phyloP scores from a whole-genome alignment of 1,140 invertebrate species.

The Drosophila erecta region DNA sequence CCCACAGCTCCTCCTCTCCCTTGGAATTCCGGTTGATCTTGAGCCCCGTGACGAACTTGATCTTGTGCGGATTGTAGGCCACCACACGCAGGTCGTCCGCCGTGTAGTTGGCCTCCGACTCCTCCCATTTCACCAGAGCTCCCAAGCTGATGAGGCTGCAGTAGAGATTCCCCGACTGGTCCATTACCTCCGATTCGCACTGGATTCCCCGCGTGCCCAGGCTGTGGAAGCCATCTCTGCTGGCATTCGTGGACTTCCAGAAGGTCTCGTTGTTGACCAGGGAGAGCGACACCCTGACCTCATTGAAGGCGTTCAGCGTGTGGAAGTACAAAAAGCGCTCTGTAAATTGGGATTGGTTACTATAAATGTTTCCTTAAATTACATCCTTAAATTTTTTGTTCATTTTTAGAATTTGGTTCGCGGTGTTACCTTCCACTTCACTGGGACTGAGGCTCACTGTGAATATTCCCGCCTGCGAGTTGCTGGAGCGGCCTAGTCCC shows the following conservation, averaged over 20 bases:
- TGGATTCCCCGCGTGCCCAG: conserved; percentile 75
- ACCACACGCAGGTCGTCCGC: conserved; percentile 72
- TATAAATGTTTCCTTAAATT: no score
- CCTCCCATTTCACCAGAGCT: conserved; percentile 57
- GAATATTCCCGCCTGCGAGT: conserved; percentile 87
- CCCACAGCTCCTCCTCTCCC: conserved; percentile 83
- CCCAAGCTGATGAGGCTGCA: conserved; percentile 75
- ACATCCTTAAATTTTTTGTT: neutral
- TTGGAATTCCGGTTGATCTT: conserved; percentile 87
- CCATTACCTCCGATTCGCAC: conserved; percentile 87
- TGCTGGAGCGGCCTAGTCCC: conserved; percentile 87
- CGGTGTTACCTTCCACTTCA: conserved; percentile 19
- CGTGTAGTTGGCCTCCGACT: conserved; percentile 57
- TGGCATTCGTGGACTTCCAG: conserved; percentile 25
- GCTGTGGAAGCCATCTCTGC: conserved; percentile 31
- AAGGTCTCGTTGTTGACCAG: conserved; percentile 87
- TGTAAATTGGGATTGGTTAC: conserved; percentile 1
- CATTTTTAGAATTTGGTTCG: neutral
- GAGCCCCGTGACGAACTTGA: conserved; percentile 89
- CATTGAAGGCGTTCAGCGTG: conserved; percentile 89
- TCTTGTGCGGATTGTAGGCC: conserved; percentile 85
- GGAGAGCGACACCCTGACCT: conserved; percentile 88
- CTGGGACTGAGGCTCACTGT: conserved; percentile 89
- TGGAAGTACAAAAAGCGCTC: conserved; percentile 90
- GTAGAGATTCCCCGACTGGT: conserved; percentile 86